A percentile compares a stretch with the other conserved stretches of the same genome.
Conservation (phyloP, 35 echinoderm and acorn worm genomes). For the Stichopus chloronotus region DNA sequence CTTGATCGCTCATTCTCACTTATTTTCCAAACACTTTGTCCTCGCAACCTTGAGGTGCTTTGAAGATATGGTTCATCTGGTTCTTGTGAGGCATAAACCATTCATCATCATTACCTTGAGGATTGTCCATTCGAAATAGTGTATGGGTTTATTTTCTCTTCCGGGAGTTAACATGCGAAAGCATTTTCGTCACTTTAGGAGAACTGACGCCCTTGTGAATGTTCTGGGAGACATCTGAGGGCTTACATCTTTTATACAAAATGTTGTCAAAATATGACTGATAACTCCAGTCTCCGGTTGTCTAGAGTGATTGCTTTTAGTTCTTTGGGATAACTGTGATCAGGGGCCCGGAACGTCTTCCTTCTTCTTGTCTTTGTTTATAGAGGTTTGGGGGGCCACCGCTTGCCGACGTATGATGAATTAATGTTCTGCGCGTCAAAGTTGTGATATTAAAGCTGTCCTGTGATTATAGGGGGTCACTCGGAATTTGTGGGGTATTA, state of each 20-base stretch:
- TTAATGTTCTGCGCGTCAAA: background rate
- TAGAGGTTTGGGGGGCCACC: background rate
- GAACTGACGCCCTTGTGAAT: background rate
- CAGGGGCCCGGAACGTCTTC: background rate
- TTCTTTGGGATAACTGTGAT: conserved; percentile 1
- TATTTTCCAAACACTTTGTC: too few species aligned
- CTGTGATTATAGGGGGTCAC: too few species aligned
- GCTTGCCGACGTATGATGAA: background rate
- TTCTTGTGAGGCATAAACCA: background rate
- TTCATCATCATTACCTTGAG: background rate
- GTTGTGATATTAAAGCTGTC: too few species aligned
- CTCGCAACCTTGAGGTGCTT: background rate
- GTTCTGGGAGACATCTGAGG: background rate
- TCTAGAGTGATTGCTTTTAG: background rate
- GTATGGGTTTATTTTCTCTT: background rate
- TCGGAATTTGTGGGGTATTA: too few species aligned
- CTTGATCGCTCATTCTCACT: too few species aligned
- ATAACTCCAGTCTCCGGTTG: background rate
- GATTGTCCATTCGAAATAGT: background rate
- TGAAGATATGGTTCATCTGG: background rate
- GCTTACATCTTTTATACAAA: background rate
- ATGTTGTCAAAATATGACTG: background rate
- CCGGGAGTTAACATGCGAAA: background rate
- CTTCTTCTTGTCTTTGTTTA: background rate
- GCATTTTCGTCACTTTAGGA: background rate